Conservation (phyloP, 2,113 vertebrate species). For the Picathartes gymnocephalus region DNA sequence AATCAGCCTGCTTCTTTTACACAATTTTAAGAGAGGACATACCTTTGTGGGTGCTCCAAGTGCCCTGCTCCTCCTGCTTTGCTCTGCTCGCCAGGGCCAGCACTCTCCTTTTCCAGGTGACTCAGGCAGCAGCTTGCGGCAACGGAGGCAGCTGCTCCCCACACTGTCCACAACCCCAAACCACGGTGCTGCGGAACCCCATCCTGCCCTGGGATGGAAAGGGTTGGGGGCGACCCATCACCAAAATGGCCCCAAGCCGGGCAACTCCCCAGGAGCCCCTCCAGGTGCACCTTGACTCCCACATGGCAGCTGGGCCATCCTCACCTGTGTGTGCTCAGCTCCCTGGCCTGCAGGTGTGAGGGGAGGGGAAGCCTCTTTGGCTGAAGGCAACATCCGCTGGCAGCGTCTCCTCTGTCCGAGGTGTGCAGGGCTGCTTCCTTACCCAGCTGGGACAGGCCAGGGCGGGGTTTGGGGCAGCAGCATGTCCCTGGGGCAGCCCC, state of each 20-base stretch:
- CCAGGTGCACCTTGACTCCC: not conserved
- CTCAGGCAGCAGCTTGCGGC: not conserved
- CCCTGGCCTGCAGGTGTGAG: fast-evolving
- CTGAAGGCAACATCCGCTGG: fast-evolving
- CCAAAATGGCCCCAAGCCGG: not conserved
- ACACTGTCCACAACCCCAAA: fast-evolving
- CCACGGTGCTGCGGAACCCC: fast-evolving
- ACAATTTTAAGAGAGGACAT: not conserved
- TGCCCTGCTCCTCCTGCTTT: not conserved
- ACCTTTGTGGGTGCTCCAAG: not conserved
- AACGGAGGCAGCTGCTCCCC: fast-evolving
- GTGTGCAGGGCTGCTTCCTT: fast-evolving
- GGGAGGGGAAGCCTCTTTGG: fast-evolving
- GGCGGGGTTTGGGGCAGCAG: no score
- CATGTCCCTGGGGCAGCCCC: fast-evolving
- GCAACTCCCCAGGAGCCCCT: not conserved
- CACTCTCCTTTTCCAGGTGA: fast-evolving
- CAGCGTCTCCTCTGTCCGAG: fast-evolving
- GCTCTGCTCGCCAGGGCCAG: fast-evolving
- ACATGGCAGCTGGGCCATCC: not conserved
- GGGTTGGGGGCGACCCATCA: not conserved
- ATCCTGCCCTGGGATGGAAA: fast-evolving
- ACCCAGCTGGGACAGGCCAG: fast-evolving
- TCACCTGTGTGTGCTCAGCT: fast-evolving
- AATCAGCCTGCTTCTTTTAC: not conserved